Base-by-base conservation (phyloP, 1,140 invertebrate genomes). In the Atta texana region DNA sequence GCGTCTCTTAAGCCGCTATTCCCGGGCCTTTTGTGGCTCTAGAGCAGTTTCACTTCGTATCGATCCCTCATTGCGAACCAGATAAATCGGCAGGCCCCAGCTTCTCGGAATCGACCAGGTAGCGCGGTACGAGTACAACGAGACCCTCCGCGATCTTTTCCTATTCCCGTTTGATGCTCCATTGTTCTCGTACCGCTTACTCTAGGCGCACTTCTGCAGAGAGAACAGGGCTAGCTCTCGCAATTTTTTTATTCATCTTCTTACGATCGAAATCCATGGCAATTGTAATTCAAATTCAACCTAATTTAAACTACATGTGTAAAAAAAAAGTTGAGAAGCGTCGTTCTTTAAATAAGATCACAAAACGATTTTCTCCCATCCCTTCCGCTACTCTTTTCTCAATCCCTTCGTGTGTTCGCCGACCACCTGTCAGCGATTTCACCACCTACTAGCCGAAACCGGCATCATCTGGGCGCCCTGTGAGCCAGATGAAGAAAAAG, bases 71-170 rank as follows among this genome's bases (percentile, higher is more conserved):
- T 92, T 93, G 91, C 92, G 90, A 92, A 92, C 91, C 90, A 92
- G 91, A 93, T 93, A 93, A 93, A 93, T 93, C 93, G 92, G 51
- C 49, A 55, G 87, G 87, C 90, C 91, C 87, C 81, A 57, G 87
- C 82, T 93, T 93, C 93, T 90, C 77, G 88, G 93, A 93, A 93
- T 87, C 86, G 85, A 88, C 88, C 92, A 93, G 92, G 92, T 93
- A 93, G 90, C 86, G 90, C 86, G 76, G 86, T 89, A 75, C 68
- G 75, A 49, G 86, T 87, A 76, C 87, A 89, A 74, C 82, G 75
- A 31, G 16, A 21, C 18, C 39, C 44, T 76, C 21, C 53, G 57
- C 28, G 31, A 74, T 82, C 72, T 59, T 57, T 53, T 55, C 63
- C 84, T 68, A 55, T 51, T 86, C 61, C 51, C 59, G 74, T 80